Evolutionary conservation across 2,888 invertebrate species (phyloP).

Genomic region (Creontiades dilutus): DNA sequence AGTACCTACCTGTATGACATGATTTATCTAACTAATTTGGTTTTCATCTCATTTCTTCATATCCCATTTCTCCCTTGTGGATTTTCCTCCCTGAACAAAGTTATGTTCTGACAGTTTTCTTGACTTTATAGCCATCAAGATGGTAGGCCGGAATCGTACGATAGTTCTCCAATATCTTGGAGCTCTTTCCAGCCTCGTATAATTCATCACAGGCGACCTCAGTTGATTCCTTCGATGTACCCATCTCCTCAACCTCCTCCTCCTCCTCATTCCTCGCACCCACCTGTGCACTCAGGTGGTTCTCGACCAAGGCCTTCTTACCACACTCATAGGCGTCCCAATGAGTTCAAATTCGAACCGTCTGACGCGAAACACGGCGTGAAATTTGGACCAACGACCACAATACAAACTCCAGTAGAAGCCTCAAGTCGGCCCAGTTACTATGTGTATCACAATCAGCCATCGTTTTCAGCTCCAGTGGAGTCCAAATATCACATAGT

Average conservation of each 20-base stretch:
- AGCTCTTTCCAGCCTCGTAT: constrained; percentile 71
- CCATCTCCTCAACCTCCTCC: constrained; percentile 57
- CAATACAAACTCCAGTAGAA: constrained; percentile 2
- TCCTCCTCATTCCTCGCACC: constrained; percentile 14
- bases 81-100: constrained; percentile 34
- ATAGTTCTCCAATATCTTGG: constrained; percentile 68
- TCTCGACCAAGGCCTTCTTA: constrained; percentile 13
- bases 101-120: constrained; percentile 56
- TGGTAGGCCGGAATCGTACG: constrained; percentile 64
- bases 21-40: background rate
- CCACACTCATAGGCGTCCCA: constrained; percentile 52
- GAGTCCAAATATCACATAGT: constrained; percentile 51
- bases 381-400: constrained; percentile 12
- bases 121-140: constrained; percentile 71
- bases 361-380: constrained; percentile 34
- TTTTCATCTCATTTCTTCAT: constrained; percentile 40
- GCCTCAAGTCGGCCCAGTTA: constrained; percentile 35
- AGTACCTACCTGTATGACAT: background rate
- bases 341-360: constrained; percentile 68
- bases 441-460: constrained; percentile 25
- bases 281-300: background rate
- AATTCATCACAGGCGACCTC: constrained; percentile 69
- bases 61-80: background rate
- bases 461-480: constrained; percentile 43
- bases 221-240: constrained; percentile 57